A percentile compares a stretch with the other conserved stretches of the same genome.
These are phyloP conservation scores for Clupea harengus DNA, from an alignment of 2,113 vertebrate genomes.

Conservation along the genomic window DNA sequence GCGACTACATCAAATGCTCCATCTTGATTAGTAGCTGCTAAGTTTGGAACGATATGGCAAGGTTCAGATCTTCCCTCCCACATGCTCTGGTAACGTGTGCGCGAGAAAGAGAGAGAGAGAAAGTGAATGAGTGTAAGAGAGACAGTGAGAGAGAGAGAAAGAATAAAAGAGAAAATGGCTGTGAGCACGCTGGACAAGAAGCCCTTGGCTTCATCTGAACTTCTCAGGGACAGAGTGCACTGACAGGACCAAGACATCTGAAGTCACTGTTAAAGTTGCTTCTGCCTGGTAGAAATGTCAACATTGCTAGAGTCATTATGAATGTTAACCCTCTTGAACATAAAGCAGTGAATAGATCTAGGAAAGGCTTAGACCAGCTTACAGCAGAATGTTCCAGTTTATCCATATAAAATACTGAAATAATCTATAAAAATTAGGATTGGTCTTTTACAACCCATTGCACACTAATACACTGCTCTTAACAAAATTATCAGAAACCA, in stretches of 20 bases:
- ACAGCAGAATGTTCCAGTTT: not conserved
- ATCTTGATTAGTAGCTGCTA: conserved; percentile 41
- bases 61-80: not conserved
- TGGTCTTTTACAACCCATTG: not conserved
- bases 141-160: not conserved
- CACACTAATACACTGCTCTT: not conserved
- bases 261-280: not conserved
- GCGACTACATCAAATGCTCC: conserved; percentile 30
- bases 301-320: not conserved
- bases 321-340: not conserved
- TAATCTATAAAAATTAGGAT: not conserved
- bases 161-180: not conserved
- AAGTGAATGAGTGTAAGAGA: too few species aligned
- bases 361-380: not conserved
- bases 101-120: not conserved
- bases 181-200: not conserved
- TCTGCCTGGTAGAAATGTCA: not conserved
- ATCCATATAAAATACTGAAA: not conserved
- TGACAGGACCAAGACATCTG: not conserved
- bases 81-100: not conserved
- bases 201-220: not conserved
- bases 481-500: not conserved
- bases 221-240: not conserved
- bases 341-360: not conserved
- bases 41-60: conserved; percentile 14